These are phyloP conservation scores for Drosophila repleta DNA, from an alignment of 1,140 invertebrate species.

Conservation along the genomic window DNA sequence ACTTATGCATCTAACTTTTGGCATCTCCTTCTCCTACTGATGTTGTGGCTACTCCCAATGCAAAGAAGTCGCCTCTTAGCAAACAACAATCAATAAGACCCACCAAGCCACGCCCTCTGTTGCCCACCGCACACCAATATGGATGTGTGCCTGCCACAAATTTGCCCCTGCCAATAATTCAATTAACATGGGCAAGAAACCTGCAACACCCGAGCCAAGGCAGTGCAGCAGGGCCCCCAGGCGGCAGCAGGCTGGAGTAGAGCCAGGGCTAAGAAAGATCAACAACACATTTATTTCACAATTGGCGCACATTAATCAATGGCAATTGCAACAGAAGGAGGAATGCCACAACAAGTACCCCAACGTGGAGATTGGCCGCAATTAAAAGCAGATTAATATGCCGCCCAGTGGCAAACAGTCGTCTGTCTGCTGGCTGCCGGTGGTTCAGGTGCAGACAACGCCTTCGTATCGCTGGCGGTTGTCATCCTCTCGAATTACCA, in stretches of 20 bases:
- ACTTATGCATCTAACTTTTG: too few relatives aligned
- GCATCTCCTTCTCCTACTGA: neutral
- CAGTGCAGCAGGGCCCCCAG: constrained; percentile 6
- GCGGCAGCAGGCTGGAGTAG: constrained; percentile 9
- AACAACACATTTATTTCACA: constrained; percentile 76
- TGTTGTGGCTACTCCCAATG: constrained; percentile 2
- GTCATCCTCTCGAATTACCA: constrained; percentile 72
- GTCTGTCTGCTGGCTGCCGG: neutral
- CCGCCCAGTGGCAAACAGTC: constrained; percentile 37
- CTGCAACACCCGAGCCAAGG: constrained; percentile 38
- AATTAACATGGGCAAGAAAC: constrained; percentile 59
- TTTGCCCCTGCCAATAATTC: constrained; percentile 80
- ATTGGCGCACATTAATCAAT: constrained; percentile 79
- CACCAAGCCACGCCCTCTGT: constrained; percentile 31
- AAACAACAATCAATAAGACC: constrained; percentile 59
- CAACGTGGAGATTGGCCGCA: constrained; percentile 46
- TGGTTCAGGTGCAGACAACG: constrained; percentile 68
- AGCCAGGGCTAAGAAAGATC: constrained; percentile 30
- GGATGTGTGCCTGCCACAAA: constrained; percentile 65
- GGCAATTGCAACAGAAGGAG: constrained; percentile 40
- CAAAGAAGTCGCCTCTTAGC: constrained; percentile 32
- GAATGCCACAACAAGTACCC: constrained; percentile 71
- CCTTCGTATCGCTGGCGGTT: constrained; percentile 41
- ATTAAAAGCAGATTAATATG: constrained; percentile 82
- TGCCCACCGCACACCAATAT: constrained; percentile 15